Conservation (phyloP, 2,888 invertebrate species). For the Melitaea athalia region DNA sequence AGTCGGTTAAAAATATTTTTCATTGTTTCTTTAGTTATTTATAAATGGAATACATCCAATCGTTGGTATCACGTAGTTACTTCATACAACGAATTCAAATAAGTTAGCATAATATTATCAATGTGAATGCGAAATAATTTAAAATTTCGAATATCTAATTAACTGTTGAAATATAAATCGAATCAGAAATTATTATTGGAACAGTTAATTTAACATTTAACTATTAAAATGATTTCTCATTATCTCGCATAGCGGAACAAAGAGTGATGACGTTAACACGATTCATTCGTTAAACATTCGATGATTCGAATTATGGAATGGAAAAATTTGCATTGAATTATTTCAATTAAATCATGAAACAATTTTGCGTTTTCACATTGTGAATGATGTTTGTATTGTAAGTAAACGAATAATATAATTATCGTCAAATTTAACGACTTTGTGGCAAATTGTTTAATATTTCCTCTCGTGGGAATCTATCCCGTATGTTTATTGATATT, state of each 20-base stretch:
- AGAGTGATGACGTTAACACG: constrained; percentile 19
- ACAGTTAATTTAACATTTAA: constrained; percentile 16
- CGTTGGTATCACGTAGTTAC: too few relatives aligned
- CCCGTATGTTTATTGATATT: too few relatives aligned
- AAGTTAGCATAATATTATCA: too few relatives aligned
- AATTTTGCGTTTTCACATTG: not conserved
- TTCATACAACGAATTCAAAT: too few relatives aligned
- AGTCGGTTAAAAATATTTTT: too few relatives aligned
- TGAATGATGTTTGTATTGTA: not conserved
- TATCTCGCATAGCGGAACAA: constrained; percentile 10
- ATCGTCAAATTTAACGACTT: too few relatives aligned
- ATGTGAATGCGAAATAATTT: not conserved
- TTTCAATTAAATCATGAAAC: not conserved
- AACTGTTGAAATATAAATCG: constrained; percentile 9
- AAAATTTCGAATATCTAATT: constrained; percentile 5
- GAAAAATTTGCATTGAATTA: constrained; percentile 10
- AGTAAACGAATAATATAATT: not conserved
- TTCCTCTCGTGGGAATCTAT: too few relatives aligned
- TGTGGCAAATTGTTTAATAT: too few relatives aligned
- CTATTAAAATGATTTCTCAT: constrained; percentile 15
- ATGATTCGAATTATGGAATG: constrained; percentile 9
- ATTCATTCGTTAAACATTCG: constrained; percentile 1
- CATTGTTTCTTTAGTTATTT: too few relatives aligned
- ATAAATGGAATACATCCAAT: too few relatives aligned
- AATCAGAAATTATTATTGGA: constrained; percentile 5